Percentiles rank a stretch among this genome's conserved stretches.
Conservation (phyloP, 2,888 invertebrate species). For the Alsophila aescularia region DNA sequence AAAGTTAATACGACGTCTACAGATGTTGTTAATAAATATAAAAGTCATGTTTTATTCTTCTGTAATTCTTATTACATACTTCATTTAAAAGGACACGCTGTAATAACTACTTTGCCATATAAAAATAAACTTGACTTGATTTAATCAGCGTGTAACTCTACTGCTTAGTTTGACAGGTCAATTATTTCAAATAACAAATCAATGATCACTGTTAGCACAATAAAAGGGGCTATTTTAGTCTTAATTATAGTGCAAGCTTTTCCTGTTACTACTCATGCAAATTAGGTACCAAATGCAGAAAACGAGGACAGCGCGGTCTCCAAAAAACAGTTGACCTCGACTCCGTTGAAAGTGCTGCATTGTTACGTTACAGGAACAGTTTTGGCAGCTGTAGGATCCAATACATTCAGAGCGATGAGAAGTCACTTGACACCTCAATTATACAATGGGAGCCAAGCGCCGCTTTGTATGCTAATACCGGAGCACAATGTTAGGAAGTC, state of each 20-base stretch:
- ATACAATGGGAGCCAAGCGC: slow-evolving; percentile 46
- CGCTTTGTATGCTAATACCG: slow-evolving; percentile 60
- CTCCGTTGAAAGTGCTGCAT: slow-evolving; percentile 28
- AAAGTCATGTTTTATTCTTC: too few relatives aligned
- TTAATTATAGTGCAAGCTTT: too few relatives aligned
- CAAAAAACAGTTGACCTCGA: slow-evolving; percentile 25
- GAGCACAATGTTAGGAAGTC: slow-evolving; percentile 43
- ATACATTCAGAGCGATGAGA: slow-evolving; percentile 32
- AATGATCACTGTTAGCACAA: too few relatives aligned
- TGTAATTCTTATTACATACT: too few relatives aligned
- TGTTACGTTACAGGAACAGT: slow-evolving; percentile 32
- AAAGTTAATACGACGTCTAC: not conserved
- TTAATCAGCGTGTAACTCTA: not conserved
- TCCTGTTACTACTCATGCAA: slow-evolving; percentile 1
- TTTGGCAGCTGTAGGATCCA: slow-evolving; percentile 30
- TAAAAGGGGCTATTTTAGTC: too few relatives aligned
- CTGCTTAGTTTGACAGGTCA: not conserved
- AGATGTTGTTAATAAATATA: too few relatives aligned
- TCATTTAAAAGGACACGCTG: too few relatives aligned
- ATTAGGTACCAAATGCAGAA: slow-evolving; percentile 9
- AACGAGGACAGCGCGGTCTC: slow-evolving; percentile 11
- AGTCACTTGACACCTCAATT: slow-evolving; percentile 58
- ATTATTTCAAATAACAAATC: not conserved
- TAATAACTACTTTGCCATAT: too few relatives aligned
- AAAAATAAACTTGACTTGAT: too few relatives aligned